Evolutionary conservation across 2,888 invertebrate species (phyloP), one percentile per base, ranked within the genome.

Genomic region (Dascillus cervinus): DNA sequence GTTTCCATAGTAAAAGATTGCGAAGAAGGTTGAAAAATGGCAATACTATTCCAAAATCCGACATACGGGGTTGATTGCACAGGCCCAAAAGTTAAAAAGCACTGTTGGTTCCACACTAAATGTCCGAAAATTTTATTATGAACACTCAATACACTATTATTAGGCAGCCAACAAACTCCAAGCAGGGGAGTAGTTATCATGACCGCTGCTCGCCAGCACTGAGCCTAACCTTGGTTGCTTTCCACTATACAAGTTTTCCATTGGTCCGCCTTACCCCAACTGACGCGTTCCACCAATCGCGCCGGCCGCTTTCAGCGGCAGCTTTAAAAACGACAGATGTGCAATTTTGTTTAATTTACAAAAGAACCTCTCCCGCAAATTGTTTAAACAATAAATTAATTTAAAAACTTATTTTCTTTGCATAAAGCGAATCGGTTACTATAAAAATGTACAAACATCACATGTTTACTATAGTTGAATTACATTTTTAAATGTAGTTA

Each of bases 171-270:
- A 59, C 62, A 60, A 53, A 60, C 57, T 58, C 63, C 60, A 61
- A 60, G 58, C 55, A 60, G 56, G 61, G 67, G 66, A 63, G 66
- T 60, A 65, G 68, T 62, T 64, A 70, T 61, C 64, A 65, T 64
- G 65, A 63, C 65, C 65, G 65, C 60, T 64, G 62, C 58, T 56
- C 56, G 56, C 56, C 58, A 59, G 55, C 56, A 64, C 60, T 62
- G 64, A 61, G 67, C 63, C 31, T 52, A 60, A 39, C 29, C 40
- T 29, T 25, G 34, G 39, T 29, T 55, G 53, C 34, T 36, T 31
- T 37, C n/a, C n/a, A n/a, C n/a, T n/a, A n/a, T n/a, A n/a, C 32
- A 12, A 11, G 23, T 20, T 25, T 30, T 22, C 35, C 28, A 39
- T 33, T 37, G 37, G 38, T 32, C 29, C 38, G 35, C 40, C 39